Evolutionary conservation across 2,797 vertebrate species (phyloP).

Genomic region (Sylvilagus floridanus): DNA sequence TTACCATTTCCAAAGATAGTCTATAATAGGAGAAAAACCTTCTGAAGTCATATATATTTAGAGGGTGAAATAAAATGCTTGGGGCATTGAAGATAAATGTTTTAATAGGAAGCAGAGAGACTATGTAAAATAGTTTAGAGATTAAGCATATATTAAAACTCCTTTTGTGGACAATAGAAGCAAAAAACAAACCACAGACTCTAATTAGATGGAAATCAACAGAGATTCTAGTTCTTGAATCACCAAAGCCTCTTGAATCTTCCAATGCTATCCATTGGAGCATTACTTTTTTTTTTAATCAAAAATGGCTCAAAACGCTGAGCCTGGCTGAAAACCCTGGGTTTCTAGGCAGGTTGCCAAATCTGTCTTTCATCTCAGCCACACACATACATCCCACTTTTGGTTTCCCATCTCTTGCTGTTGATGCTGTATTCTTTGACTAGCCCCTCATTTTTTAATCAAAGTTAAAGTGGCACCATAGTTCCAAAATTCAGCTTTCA

Average conservation of each 20-base stretch:
- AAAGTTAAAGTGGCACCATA: constrained; percentile 5
- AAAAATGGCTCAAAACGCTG: background rate
- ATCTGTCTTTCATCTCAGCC: background rate
- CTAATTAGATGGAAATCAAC: background rate
- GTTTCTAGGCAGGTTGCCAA: background rate
- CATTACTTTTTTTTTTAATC: background rate
- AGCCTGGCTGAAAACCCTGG: background rate
- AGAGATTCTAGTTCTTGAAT: background rate
- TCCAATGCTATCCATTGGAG: background rate
- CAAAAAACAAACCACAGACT: background rate
- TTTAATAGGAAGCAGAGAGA: background rate
- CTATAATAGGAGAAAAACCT: background rate
- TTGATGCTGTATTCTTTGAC: background rate
- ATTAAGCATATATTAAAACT: background rate
- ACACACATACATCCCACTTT: background rate
- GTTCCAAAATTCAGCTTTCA: constrained; percentile 51
- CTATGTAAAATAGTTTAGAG: background rate
- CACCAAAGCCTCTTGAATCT: background rate
- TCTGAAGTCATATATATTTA: background rate
- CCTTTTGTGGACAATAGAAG: background rate
- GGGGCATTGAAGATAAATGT: background rate
- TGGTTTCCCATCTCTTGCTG: constrained; percentile 10
- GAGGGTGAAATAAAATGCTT: background rate
- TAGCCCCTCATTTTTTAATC: constrained; percentile 15
- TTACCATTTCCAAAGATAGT: background rate